Evolutionary conservation across 1,140 invertebrate genomes (phyloP).

Genomic region (Aleiodes sp.): DNA sequence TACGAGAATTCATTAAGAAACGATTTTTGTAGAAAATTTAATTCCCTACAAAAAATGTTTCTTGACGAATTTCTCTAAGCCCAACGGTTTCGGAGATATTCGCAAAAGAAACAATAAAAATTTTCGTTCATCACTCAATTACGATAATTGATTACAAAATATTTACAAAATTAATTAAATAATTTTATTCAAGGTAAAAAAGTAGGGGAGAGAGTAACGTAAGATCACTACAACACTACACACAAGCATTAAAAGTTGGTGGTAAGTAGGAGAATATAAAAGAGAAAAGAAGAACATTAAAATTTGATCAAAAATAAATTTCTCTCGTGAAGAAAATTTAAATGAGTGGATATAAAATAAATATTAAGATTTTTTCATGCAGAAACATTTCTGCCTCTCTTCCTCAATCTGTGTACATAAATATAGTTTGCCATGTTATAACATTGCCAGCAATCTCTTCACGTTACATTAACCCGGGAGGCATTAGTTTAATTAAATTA

Average conservation of each 20-base stretch:
- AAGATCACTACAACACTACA: neutral
- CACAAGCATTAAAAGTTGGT: too few relatives aligned
- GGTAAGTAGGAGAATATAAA: too few relatives aligned
- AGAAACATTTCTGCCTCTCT: neutral
- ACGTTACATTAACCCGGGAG: neutral
- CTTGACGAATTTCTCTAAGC: too few relatives aligned
- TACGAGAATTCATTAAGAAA: too few relatives aligned
- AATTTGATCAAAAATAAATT: too few relatives aligned
- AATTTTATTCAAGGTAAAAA: neutral
- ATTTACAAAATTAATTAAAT: neutral
- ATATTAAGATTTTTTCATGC: neutral
- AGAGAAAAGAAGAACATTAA: too few relatives aligned
- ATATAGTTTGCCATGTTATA: conserved; percentile 9
- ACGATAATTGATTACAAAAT: neutral
- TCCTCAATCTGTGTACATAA: neutral
- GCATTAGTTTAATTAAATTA: neutral
- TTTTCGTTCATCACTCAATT: neutral
- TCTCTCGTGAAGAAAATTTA: too few relatives aligned
- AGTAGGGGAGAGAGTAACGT: neutral
- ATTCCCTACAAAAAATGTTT: too few relatives aligned
- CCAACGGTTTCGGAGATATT: too few relatives aligned
- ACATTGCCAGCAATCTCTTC: conserved; percentile 9
- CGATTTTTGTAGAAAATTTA: too few relatives aligned
- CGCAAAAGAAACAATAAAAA: too few relatives aligned
- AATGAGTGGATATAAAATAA: too few relatives aligned